phyloP scores from a whole-genome alignment of 2,113 vertebrate species.

The Onychorhynchus coronatus region DNA sequence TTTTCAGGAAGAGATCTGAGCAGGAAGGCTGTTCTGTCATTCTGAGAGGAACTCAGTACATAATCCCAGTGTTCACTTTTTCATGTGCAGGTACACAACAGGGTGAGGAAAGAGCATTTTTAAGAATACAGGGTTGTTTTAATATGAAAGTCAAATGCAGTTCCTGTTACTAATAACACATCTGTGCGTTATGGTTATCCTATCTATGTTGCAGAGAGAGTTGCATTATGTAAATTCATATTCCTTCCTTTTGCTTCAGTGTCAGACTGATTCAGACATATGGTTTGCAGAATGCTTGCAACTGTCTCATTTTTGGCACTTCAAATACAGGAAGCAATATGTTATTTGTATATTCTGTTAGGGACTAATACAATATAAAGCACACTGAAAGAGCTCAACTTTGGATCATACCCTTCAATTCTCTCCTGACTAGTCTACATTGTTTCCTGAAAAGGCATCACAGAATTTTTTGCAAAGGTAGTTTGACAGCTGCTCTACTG shows the following conservation, averaged over 20 bases:
- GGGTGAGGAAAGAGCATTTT: neutral
- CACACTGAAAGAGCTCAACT: slow-evolving; percentile 49
- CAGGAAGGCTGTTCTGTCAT: neutral
- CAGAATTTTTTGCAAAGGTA: slow-evolving; percentile 25
- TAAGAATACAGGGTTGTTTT: neutral
- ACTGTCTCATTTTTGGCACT: slow-evolving; percentile 61
- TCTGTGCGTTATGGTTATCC: neutral
- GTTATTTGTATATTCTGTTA: slow-evolving; percentile 62
- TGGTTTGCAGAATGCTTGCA: slow-evolving; percentile 59
- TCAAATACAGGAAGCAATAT: slow-evolving; percentile 64
- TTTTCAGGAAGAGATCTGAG: neutral
- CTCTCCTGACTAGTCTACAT: slow-evolving; percentile 40
- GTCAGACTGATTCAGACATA: slow-evolving; percentile 49
- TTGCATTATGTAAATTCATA: slow-evolving; percentile 19
- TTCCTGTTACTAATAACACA: neutral
- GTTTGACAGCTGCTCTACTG: slow-evolving; percentile 32
- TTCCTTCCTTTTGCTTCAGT: slow-evolving; percentile 13
- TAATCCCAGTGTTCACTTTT: neutral
- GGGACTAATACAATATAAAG: slow-evolving; percentile 56
- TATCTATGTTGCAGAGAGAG: neutral
- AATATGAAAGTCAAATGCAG: neutral
- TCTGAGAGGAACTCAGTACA: neutral
- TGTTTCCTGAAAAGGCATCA: slow-evolving; percentile 56
- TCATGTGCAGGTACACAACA: neutral
- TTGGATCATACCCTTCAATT: slow-evolving; percentile 54